Conservation (phyloP, 2,797 vertebrate species). For the Catamblyrhynchus diadema region DNA sequence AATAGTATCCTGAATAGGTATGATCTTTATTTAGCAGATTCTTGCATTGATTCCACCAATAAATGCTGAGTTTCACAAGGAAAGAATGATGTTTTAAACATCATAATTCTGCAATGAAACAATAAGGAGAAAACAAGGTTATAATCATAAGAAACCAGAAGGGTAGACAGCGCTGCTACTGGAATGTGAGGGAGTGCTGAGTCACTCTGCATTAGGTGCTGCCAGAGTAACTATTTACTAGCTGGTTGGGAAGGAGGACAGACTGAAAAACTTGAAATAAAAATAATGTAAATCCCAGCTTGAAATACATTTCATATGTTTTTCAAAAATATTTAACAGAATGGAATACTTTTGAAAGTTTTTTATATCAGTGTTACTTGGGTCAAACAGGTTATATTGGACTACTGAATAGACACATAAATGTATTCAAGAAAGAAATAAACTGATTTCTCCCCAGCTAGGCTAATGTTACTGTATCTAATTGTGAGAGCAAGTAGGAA, state of each 20-base stretch:
- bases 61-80: not conserved
- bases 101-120: not conserved
- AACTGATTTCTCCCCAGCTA: not conserved
- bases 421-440: not conserved
- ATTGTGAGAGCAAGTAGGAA: not conserved
- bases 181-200: slow-evolving; percentile 33
- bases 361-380: not conserved
- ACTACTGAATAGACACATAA: not conserved
- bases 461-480: not conserved
- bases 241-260: not conserved
- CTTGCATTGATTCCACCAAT: not conserved
- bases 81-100: not conserved
- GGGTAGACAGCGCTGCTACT: not conserved
- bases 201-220: slow-evolving; percentile 29
- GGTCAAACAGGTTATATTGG: not conserved
- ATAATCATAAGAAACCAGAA: not conserved
- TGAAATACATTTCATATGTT: not conserved
- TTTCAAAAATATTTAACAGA: not conserved
- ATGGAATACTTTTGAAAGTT: not conserved
- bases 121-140: not conserved
- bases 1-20: not conserved
- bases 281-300: not conserved
- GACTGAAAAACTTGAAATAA: not conserved
- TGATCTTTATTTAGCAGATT: not conserved
- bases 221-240: slow-evolving; percentile 54